Base-by-base conservation (phyloP, 2,797 vertebrate species). In the Distichodus sexfasciatus region DNA sequence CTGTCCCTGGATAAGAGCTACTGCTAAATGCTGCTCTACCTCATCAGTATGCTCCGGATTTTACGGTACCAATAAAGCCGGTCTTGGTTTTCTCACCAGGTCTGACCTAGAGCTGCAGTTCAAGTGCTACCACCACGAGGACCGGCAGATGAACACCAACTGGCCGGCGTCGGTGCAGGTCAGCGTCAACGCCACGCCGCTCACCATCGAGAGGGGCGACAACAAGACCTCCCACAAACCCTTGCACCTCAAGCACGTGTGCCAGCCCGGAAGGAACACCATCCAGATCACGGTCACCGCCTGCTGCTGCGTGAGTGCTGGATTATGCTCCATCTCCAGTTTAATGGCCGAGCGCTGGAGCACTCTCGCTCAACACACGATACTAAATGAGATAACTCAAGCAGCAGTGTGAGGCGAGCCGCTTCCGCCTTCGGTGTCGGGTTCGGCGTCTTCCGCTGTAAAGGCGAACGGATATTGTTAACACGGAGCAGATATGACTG, bases 191-290 rank as follows among this genome's bases (percentile, higher is more conserved):
- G 97, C 97, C 82, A 99, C 97, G 0, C 97, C 97, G 1, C 96
- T 99, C 84, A 99, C 96, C 85, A 99, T 99, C 1, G 96, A 99
- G 69, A 89, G 97, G 3, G 97, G 97, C 0, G 97, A 99, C 91
- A 99, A 99, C 91, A 99, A 99, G 91, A 98, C 97, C 44, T 99
- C 96, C 75, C 97, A 99, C 88, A 99, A 99, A 87, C 96, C 97
- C 77, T 82, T 99, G 90, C 97, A 98, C 90, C 92, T 99, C 73
- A 99, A 99, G 84, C 96, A 99, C 0, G 97, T 99, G 44, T 99
- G 97, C 87, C 96, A 98, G 85, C 97, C 97, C 0, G 97, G 97
- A 62, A 94, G 97, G 71, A 99, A 99, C 91, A 99, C 97, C 67
- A 99, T 99, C 86, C 97, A 99, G 90, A 99, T 99, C 46, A 99